Conservation (phyloP, 2,113 vertebrate species). For the Melierax canorus region DNA sequence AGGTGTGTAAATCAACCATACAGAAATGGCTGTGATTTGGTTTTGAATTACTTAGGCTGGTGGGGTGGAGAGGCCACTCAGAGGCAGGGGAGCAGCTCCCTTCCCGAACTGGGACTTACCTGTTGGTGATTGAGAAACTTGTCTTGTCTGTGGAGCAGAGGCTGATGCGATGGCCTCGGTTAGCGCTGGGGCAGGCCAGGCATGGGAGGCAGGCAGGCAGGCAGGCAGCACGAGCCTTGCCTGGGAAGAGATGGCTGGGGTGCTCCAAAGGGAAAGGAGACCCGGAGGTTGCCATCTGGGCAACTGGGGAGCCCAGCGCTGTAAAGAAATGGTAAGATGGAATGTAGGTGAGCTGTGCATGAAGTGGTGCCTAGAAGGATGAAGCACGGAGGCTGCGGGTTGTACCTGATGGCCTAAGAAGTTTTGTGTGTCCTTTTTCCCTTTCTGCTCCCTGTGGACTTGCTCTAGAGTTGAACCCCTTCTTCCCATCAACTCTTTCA, state of each 20-base stretch:
- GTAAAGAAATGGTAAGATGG: background rate
- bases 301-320: accelerated
- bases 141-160: background rate
- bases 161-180: accelerated
- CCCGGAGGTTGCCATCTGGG: background rate
- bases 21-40: background rate
- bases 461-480: background rate
- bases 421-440: background rate
- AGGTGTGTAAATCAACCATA: background rate
- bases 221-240: background rate
- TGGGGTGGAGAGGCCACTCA: background rate
- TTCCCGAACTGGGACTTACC: background rate
- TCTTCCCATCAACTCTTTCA: background rate
- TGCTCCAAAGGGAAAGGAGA: background rate
- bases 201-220: background rate
- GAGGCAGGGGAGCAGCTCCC: background rate
- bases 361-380: background rate
- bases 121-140: background rate
- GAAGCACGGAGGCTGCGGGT: background rate
- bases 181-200: accelerated
- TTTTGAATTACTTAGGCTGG: background rate
- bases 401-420: background rate
- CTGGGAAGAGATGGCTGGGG: background rate
- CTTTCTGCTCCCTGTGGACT: background rate
- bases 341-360: background rate